Conservation (phyloP, 1,140 invertebrate species). For the Oryctes rhinoceros region DNA sequence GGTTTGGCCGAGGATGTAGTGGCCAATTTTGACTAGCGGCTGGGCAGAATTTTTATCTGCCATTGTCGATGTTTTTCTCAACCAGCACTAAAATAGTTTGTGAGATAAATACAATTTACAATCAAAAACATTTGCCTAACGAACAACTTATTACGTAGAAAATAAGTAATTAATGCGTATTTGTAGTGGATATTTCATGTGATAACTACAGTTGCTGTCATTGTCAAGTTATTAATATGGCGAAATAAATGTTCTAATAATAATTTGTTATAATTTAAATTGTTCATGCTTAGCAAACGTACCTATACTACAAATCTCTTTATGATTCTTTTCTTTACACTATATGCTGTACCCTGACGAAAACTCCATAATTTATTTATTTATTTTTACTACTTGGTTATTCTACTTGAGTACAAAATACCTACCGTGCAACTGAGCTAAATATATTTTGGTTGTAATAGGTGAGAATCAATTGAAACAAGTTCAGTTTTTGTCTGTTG, state of each 20-base stretch:
- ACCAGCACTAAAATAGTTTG: constrained; percentile 40
- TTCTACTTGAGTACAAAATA: too few relatives aligned
- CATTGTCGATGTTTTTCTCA: constrained; percentile 59
- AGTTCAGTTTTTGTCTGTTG: too few relatives aligned
- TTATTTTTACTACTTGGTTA: too few relatives aligned
- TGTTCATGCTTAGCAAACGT: too few relatives aligned
- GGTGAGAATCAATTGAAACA: too few relatives aligned
- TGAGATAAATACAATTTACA: constrained; percentile 26
- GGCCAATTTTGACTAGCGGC: constrained; percentile 91
- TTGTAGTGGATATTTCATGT: neutral
- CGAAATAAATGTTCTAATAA: neutral
- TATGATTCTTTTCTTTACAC: too few relatives aligned
- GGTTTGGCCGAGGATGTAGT: constrained; percentile 89
- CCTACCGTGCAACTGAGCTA: too few relatives aligned
- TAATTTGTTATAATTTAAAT: too few relatives aligned
- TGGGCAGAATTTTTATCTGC: constrained; percentile 70
- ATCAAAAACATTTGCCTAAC: constrained; percentile 12
- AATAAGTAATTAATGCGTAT: constrained; percentile 14
- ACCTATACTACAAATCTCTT: too few relatives aligned
- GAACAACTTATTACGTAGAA: constrained; percentile 7
- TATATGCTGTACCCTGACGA: too few relatives aligned
- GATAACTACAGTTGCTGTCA: neutral
- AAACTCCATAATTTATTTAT: too few relatives aligned
- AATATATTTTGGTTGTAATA: too few relatives aligned
- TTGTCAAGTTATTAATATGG: neutral